Base-by-base conservation (phyloP, 92 coral and sea anemone species). In the Porites evermanni region DNA sequence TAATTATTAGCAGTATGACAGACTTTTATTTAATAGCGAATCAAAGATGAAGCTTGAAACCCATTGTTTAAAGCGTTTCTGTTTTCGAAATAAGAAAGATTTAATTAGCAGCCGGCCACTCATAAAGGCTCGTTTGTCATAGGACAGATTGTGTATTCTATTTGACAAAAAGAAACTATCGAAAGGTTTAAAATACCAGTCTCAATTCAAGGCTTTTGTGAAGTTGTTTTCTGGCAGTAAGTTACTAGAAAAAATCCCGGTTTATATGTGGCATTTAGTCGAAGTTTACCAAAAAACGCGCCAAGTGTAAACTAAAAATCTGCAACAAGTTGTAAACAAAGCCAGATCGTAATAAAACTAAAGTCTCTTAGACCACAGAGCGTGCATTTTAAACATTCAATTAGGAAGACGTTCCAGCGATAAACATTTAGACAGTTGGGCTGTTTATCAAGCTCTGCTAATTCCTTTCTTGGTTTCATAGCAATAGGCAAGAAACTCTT, bases 31-130 rank as follows among this genome's bases (percentile, higher is more conserved):
- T 81, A 24, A 83, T 83, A 17, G 32, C 17, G 65, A 83, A 73
- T 83, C 79, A 81, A 74, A 83, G 47, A 16, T 56, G 73, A 83
- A 26, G 64, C 74, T 83, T 83, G 64, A 73, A 74, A 51, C 20
- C 79, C 54, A 83, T 83, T 83, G 87, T 83, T 83, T 71, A 1
- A 64, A 72, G 73, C 74, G 87, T 63, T 83, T 83, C 87, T 83
- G 86, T 81, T 83, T 64, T 83, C 73, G 72, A 72, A 83, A 73
- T 52, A 83, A 74, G 65, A 72, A 75, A 83, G 87, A 83, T 83
- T 74, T 73, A 83, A 83, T 83, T 83, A 83, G 80, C 73, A 74
- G 72, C 56, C 80, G 70, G 68, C 51, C 80, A n/a, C 79, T 82
- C 63, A 72, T 64, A 72, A 54, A 74, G 18, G 63, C 71, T 54